Percentiles rank a stretch among this genome's conserved stretches.
phyloP scores from a whole-genome alignment of 1,140 invertebrate species.

The Carposina sasakii region DNA sequence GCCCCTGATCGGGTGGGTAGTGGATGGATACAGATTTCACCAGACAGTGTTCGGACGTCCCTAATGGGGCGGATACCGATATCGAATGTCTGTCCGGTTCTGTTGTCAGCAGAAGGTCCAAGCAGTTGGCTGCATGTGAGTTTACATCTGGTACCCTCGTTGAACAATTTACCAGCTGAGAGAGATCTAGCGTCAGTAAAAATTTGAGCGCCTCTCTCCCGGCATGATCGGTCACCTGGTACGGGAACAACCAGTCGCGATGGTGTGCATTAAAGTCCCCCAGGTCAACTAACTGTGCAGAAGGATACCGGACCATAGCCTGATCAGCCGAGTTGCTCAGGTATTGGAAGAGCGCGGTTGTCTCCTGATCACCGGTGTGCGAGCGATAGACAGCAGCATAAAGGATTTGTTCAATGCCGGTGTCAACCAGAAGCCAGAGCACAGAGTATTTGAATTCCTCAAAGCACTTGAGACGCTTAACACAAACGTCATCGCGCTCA shows the following conservation, averaged over 20 bases:
- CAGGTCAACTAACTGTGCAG: slow-evolving; percentile 6
- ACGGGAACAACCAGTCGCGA: slow-evolving; percentile 15
- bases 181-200: slow-evolving; percentile 6
- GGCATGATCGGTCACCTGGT: slow-evolving; percentile 15
- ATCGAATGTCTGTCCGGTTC: slow-evolving; percentile 1
- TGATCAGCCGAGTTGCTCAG: slow-evolving; percentile 10
- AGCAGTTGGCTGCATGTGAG: not conserved
- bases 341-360: slow-evolving; percentile 16
- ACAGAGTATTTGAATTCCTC: slow-evolving; percentile 15
- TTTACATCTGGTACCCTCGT: slow-evolving; percentile 1
- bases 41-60: slow-evolving; percentile 16
- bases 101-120: slow-evolving; percentile 11
- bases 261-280: slow-evolving; percentile 13
- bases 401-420: slow-evolving; percentile 10
- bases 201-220: slow-evolving; percentile 12
- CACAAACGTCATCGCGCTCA: slow-evolving; percentile 16
- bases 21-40: not conserved
- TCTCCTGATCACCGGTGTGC: slow-evolving; percentile 20
- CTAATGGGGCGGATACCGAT: slow-evolving; percentile 9
- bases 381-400: slow-evolving; percentile 21
- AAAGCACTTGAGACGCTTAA: slow-evolving; percentile 14
- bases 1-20: not conserved
- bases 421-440: slow-evolving; percentile 16
- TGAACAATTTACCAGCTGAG: slow-evolving; percentile 4
- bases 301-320: not conserved